Evolutionary conservation across 2,797 vertebrate species (phyloP), one percentile per base, ranked within the genome.

Genomic region (Sebastes dallii): DNA sequence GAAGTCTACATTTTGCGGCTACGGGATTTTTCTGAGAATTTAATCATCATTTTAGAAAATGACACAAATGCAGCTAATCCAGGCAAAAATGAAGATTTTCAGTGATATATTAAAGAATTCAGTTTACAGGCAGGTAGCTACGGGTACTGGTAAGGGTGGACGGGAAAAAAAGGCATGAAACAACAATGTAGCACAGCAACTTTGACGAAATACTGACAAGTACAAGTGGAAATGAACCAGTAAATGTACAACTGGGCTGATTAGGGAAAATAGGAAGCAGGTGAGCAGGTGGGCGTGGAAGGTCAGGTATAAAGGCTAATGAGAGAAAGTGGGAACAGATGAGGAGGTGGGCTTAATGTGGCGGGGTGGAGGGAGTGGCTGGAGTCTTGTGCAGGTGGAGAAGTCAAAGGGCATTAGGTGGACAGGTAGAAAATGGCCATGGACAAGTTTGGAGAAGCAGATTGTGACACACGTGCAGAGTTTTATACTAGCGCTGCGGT

Each of bases 401-500:
- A 42, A 42, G n/a, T 1, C 59, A 24, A 25, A 16, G n/a, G 7
- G 61, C 34, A 24, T 36, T 14, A 24, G 61, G 32, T 9, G 32
- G 12, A 14, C 34, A 25, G 8, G 34, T 25, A 18, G 8, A 42
- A 42, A 65, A 65, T 25, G 60, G 30, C 60, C 20, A 62, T 24
- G 16, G 2, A 25, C 22, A 66, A 22, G 32, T 64, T 39, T 42
- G 62, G 34, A 42, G 9, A 42, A 18, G 64, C 5, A 66, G 13
- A 65, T 20, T 18, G 22, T 9, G 61, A 4, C 34, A 25, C 14
- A 12, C 39, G 0, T 50, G 32, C 32, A 64, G 61, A 39, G 10
- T 39, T 39, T 64, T 0, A 64, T 25, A 59, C 4, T 29, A 9
- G 0, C 1, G 42, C 0, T 18, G 16, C 0, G 0, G 42, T 18